Percentiles rank a stretch among this genome's conserved stretches.
phyloP scores from a whole-genome alignment of 2,888 invertebrate species.

The Syrphus vitripennis region DNA sequence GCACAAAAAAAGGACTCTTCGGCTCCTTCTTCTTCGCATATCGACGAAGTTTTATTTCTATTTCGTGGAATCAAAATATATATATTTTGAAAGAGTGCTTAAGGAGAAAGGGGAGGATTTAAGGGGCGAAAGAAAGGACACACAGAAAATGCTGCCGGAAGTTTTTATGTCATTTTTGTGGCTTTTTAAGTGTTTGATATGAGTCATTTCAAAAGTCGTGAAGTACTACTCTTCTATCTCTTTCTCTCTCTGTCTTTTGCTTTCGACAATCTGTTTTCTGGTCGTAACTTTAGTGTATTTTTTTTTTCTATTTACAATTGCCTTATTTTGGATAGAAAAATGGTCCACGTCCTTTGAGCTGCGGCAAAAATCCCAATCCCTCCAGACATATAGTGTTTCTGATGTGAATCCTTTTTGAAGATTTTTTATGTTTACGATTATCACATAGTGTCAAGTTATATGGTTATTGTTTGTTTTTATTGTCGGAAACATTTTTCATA shows the following conservation, averaged over 20 bases:
- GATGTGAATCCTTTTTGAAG: slow-evolving; percentile 36
- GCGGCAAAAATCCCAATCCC: too few species aligned
- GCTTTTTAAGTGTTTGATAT: slow-evolving; percentile 71
- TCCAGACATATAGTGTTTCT: neutral
- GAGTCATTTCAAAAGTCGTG: slow-evolving; percentile 64
- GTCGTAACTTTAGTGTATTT: slow-evolving; percentile 56
- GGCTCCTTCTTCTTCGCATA: too few species aligned
- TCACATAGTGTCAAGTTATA: slow-evolving; percentile 67
- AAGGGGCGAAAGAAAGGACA: neutral
- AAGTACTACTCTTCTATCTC: slow-evolving; percentile 33
- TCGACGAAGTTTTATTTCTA: neutral
- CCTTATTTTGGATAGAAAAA: slow-evolving; percentile 8
- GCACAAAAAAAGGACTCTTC: neutral
- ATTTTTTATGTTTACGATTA: slow-evolving; percentile 60
- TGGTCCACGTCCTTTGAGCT: too few species aligned
- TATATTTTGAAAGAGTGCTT: neutral
- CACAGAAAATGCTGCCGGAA: slow-evolving; percentile 41
- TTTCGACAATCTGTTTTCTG: slow-evolving; percentile 61
- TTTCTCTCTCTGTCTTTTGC: neutral
- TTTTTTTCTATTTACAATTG: slow-evolving; percentile 50
- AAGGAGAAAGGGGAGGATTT: neutral
- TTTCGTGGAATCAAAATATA: neutral
- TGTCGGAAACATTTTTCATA: neutral
- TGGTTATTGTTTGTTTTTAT: slow-evolving; percentile 59
- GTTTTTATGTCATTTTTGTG: slow-evolving; percentile 68